A percentile compares a stretch with the other conserved stretches of the same genome.
Conservation (phyloP, 2,888 invertebrate genomes). For the Harpalus rubripes region DNA sequence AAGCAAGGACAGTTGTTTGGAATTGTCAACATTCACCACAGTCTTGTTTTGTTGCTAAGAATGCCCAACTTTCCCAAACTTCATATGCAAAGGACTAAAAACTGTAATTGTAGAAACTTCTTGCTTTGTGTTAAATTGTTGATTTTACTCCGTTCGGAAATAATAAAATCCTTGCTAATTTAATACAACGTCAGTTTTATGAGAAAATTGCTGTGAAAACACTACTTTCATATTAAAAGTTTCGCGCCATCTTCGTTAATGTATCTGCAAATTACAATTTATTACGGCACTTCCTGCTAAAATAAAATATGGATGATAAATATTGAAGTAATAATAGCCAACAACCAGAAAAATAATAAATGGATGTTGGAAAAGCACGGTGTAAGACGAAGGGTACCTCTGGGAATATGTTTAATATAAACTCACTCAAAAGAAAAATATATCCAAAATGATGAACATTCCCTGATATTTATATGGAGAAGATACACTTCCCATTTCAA, state of each 20-base stretch:
- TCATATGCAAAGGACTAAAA: background rate
- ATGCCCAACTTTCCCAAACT: slow-evolving; percentile 1
- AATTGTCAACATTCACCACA: slow-evolving; percentile 32
- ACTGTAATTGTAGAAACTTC: slow-evolving; percentile 24
- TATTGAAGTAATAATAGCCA: slow-evolving; percentile 14
- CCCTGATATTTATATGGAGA: slow-evolving; percentile 6
- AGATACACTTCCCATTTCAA: background rate
- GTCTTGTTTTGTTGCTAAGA: slow-evolving; percentile 37
- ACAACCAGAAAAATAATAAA: slow-evolving; percentile 21
- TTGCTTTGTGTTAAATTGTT: slow-evolving; percentile 14
- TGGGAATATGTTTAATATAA: slow-evolving; percentile 34
- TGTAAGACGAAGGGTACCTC: slow-evolving; percentile 3
- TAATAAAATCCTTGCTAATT: slow-evolving; percentile 35
- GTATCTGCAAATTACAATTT: slow-evolving; percentile 18
- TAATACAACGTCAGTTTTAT: slow-evolving; percentile 16
- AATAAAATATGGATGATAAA: slow-evolving; percentile 21
- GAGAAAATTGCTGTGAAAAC: slow-evolving; percentile 26
- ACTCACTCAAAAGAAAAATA: slow-evolving; percentile 38
- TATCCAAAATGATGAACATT: slow-evolving; percentile 22
- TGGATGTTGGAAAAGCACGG: background rate
- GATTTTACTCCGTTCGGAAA: slow-evolving; percentile 40
- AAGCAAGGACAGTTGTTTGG: slow-evolving; percentile 41
- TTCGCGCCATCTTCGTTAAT: background rate
- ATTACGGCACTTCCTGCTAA: slow-evolving; percentile 13
- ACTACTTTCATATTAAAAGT: slow-evolving; percentile 37